Evolutionary conservation across 2,888 invertebrate genomes (phyloP).

Genomic region (Charanyca ferruginea): DNA sequence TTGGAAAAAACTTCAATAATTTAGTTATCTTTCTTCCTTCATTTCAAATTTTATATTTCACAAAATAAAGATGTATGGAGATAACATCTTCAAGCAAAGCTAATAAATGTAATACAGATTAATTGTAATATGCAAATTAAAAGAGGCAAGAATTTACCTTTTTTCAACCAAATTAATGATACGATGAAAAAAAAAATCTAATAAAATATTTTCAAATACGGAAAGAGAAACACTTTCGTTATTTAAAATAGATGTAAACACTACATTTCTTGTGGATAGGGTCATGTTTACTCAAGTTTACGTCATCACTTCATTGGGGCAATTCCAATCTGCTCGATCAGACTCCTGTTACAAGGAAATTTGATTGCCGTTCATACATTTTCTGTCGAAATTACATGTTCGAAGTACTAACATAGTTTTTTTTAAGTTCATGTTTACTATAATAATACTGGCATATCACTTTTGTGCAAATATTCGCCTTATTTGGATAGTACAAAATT

Average conservation of each 20-base stretch:
- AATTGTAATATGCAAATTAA: slow-evolving; percentile 31
- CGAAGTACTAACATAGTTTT: too few relatives aligned
- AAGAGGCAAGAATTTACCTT: background rate
- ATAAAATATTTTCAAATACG: background rate
- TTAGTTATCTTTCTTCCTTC: background rate
- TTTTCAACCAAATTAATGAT: background rate
- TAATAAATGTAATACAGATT: slow-evolving; percentile 21
- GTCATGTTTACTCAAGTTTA: too few relatives aligned
- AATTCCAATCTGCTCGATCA: too few relatives aligned
- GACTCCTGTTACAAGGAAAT: too few relatives aligned
- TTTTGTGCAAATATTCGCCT: too few relatives aligned
- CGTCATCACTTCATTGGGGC: too few relatives aligned
- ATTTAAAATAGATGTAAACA: background rate
- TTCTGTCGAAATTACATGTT: too few relatives aligned
- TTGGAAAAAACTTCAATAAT: background rate
- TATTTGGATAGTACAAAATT: too few relatives aligned
- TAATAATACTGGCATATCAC: too few relatives aligned
- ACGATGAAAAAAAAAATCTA: background rate
- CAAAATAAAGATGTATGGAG: slow-evolving; percentile 11
- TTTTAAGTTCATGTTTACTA: too few relatives aligned
- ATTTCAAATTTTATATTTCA: slow-evolving; percentile 2
- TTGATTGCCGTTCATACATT: too few relatives aligned
- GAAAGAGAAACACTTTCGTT: background rate
- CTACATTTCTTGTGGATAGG: too few relatives aligned
- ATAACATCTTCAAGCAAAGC: slow-evolving; percentile 11